Evolutionary conservation across 1,140 invertebrate genomes (phyloP), one percentile per base, ranked within the genome.

Genomic region (Neomicropteryx cornuta): DNA sequence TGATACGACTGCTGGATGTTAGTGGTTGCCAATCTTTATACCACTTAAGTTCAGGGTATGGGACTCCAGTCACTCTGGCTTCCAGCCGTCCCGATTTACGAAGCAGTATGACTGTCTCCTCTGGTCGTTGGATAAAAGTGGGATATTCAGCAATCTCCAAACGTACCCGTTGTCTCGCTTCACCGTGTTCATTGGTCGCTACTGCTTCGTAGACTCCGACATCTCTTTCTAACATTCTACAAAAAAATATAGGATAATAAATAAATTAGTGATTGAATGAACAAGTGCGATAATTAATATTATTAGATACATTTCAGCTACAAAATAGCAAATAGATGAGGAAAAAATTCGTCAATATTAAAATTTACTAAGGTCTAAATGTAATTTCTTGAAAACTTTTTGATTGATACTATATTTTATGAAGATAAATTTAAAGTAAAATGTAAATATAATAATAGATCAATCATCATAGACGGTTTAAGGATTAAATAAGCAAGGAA

Each of bases 1-100:
- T 90, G 16, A 88, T 78, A 48, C 89, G 77, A 4, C 74, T 72
- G 1, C 86, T 85, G 2, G 83, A 60, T 2, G 84, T 78, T 4
- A 96, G 55, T 2, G 87, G 90, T 53, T 88, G 83, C 90, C 91
- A 96, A 58, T 97, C 91, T 64, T 95, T 97, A 65, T 86, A 95
- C 88, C 90, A 97, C 56, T 89, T 93, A n/a, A 99, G 77, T 44
- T 92, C 87, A 1, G 95, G 94, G 50, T 83, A 81, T 1, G 95
- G 95, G 38, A 89, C 78, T 8, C 93, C 95, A 18, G 79, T 81
- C 28, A 97, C 78, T 33, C 84, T 73, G 28, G 92, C 94, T 53
- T 86, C 82, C 20, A 98, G 67, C 32, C 77, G 71, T 3, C 79
- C 84, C 32, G 72, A 75, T 37, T 79, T 77, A 29, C 87, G 65